Percentiles rank a stretch among this genome's conserved stretches.
phyloP scores from a whole-genome alignment of 2,888 invertebrate genomes.

The Entomobrya proxima region DNA sequence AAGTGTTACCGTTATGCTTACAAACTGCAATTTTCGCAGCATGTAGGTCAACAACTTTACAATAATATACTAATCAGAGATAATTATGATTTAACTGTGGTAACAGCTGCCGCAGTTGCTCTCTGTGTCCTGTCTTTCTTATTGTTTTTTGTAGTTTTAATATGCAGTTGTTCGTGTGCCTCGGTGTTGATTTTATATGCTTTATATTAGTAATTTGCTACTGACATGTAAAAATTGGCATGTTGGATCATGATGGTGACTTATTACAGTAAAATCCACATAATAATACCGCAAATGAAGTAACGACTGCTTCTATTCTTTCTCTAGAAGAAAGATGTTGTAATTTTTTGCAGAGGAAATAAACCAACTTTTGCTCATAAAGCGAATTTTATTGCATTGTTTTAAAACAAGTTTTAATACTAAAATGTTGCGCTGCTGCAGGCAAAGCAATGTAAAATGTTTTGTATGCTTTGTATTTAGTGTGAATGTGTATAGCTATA shows the following conservation, averaged over 20 bases:
- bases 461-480: too few relatives aligned
- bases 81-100: slow-evolving; percentile 50
- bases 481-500: neutral
- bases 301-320: slow-evolving; percentile 7
- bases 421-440: neutral
- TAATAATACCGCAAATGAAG: neutral
- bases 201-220: neutral
- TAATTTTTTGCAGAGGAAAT: slow-evolving; percentile 59
- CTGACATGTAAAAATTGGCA: neutral
- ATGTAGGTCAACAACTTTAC: slow-evolving; percentile 65
- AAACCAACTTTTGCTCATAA: slow-evolving; percentile 54
- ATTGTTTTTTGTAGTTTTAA: neutral
- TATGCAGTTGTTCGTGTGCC: neutral
- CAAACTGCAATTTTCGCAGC: slow-evolving; percentile 15
- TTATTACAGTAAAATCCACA: neutral
- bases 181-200: neutral
- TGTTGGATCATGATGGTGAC: neutral
- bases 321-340: slow-evolving; percentile 48
- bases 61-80: slow-evolving; percentile 51
- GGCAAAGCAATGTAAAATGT: too few relatives aligned
- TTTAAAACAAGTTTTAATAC: slow-evolving; percentile 39
- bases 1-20: neutral
- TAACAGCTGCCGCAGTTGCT: slow-evolving; percentile 17
- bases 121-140: slow-evolving; percentile 3
- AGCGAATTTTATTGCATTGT: slow-evolving; percentile 41